Conservation (phyloP, 2,888 invertebrate genomes). For the Eilema griseolum region DNA sequence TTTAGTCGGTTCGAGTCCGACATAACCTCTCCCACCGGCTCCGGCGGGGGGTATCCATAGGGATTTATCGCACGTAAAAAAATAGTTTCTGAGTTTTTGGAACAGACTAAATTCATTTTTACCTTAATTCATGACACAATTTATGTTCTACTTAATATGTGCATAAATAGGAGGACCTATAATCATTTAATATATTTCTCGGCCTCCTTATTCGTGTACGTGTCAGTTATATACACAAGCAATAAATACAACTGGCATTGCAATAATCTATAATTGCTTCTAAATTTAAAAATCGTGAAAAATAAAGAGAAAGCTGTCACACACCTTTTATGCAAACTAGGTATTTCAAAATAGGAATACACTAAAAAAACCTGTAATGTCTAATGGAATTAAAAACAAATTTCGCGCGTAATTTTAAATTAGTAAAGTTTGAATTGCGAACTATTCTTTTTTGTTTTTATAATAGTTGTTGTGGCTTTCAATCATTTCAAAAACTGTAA, state of each 20-base stretch:
- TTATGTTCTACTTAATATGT: not conserved
- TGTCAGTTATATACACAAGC: not conserved
- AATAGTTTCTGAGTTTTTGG: too few species aligned
- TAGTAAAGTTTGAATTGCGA: constrained; percentile 18
- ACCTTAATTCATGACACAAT: too few species aligned
- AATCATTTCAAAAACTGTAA: constrained; percentile 4
- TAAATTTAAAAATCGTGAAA: not conserved
- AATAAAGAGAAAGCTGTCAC: not conserved
- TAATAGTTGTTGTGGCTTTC: not conserved
- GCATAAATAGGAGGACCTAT: not conserved
- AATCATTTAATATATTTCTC: not conserved
- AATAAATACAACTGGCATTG: not conserved
- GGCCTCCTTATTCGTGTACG: not conserved
- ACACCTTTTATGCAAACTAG: not conserved
- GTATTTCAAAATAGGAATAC: constrained; percentile 5
- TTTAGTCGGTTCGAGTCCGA: too few species aligned
- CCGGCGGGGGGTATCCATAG: too few species aligned
- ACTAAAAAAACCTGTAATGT: constrained; percentile 6
- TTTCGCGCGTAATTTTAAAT: constrained; percentile 21
- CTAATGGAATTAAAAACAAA: constrained; percentile 19
- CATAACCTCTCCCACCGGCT: too few species aligned
- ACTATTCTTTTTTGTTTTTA: not conserved
- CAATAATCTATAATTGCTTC: not conserved
- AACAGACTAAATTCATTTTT: too few species aligned
- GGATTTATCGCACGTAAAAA: too few species aligned